Conservation (phyloP, 2,113 vertebrate genomes). For the Channa argus region DNA sequence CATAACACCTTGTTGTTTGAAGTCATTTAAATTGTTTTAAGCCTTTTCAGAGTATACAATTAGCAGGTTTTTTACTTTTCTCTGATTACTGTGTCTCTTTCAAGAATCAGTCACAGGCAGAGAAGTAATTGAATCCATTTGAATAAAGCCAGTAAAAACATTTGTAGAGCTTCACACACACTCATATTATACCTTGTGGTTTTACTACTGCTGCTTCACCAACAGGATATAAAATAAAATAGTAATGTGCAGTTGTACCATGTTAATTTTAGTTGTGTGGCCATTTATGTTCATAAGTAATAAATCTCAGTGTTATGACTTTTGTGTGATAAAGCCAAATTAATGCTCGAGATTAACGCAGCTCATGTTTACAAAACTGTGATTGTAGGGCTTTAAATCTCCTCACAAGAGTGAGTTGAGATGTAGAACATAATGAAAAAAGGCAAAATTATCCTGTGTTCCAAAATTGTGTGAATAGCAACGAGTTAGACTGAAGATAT, state of each 20-base stretch:
- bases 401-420: background rate
- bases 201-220: background rate
- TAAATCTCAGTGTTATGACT: background rate
- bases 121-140: constrained; percentile 44
- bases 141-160: constrained; percentile 12
- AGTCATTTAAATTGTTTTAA: constrained; percentile 52
- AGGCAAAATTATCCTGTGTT: background rate
- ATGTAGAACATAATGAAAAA: background rate
- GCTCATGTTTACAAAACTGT: background rate
- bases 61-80: constrained; percentile 23
- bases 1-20: constrained; percentile 48
- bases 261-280: background rate
- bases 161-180: background rate
- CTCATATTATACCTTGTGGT: too few relatives aligned
- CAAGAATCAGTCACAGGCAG: constrained; percentile 17
- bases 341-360: background rate
- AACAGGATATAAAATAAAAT: background rate
- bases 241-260: too few relatives aligned
- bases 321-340: background rate
- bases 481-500: background rate
- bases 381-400: background rate
- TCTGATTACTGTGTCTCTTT: constrained; percentile 38
- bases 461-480: background rate
- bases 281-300: background rate
- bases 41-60: constrained; percentile 26